These are phyloP conservation scores for Muraenolepis orangiensis DNA, from an alignment of 2,797 vertebrate genomes.

Conservation along the genomic window DNA sequence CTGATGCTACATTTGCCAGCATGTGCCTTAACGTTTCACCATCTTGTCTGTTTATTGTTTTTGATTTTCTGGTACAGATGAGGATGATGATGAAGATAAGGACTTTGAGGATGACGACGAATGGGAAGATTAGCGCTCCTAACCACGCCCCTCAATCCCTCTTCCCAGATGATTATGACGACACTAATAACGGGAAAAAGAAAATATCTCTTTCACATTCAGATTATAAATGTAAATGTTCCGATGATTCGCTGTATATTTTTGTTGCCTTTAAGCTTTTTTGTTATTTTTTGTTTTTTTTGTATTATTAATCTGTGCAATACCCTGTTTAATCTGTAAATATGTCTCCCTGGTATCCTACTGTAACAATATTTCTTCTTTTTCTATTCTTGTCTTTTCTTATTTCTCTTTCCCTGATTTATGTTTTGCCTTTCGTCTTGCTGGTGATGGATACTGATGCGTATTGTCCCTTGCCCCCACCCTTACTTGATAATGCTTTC, in stretches of 20 bases:
- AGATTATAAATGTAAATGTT: conserved; percentile 93
- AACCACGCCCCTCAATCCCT: not conserved
- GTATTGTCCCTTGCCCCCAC: conserved; percentile 4
- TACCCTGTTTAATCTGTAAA: conserved; percentile 93
- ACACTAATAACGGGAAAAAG: conserved; percentile 50
- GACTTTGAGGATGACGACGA: conserved; percentile 98
- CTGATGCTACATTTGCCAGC: too few species aligned
- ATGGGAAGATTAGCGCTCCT: conserved; percentile 86
- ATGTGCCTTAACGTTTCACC: not conserved
- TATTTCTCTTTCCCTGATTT: not conserved
- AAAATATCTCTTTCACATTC: conserved; percentile 79
- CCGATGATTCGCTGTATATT: conserved; percentile 89
- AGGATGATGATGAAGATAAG: conserved; percentile 88
- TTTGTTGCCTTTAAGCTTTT: conserved; percentile 89
- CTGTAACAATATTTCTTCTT: not conserved
- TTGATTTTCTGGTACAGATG: conserved; percentile 75
- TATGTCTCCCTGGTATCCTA: not conserved
- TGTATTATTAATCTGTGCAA: conserved; percentile 92
- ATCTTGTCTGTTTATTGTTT: not conserved
- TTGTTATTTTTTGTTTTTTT: conserved; percentile 84
- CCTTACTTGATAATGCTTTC: conserved; percentile 9
- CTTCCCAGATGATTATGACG: conserved; percentile 38
- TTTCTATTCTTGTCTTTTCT: not conserved
- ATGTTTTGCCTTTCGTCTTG: not conserved
- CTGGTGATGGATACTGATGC: not conserved